A percentile compares a stretch with the other conserved stretches of the same genome.
phyloP scores from a whole-genome alignment of 2,113 vertebrate species.

The Clupea harengus region DNA sequence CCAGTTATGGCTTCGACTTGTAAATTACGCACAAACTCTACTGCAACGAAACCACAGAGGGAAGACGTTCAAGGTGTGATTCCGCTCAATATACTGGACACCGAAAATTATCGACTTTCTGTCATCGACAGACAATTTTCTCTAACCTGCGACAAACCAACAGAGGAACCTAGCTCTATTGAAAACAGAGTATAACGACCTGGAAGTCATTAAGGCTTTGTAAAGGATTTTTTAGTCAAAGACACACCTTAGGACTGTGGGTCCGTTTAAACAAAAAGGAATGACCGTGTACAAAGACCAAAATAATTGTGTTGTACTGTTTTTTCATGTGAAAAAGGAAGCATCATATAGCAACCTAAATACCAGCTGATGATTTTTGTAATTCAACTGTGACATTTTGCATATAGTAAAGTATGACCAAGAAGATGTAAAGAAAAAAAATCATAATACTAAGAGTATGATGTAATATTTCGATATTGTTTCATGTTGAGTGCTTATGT shows the following conservation, averaged over 20 bases:
- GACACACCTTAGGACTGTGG: background rate
- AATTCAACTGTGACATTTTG: background rate
- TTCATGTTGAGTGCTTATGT: background rate
- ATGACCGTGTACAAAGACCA: background rate
- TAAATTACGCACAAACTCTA: conserved; percentile 58
- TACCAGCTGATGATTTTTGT: background rate
- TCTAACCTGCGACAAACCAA: background rate
- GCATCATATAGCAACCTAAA: background rate
- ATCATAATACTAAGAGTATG: background rate
- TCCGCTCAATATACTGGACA: conserved; percentile 57
- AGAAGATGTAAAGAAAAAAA: background rate
- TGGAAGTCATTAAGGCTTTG: background rate
- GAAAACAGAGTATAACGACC: background rate
- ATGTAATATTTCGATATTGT: background rate
- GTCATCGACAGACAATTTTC: conserved; percentile 44
- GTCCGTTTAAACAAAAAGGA: background rate
- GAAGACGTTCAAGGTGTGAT: conserved; percentile 51
- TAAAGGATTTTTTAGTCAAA: background rate
- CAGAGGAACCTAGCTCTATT: background rate
- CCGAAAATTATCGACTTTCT: conserved; percentile 54
- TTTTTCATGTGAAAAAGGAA: background rate
- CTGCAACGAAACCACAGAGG: conserved; percentile 38
- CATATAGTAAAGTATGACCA: background rate
- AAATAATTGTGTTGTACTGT: background rate
- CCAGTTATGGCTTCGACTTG: conserved; percentile 51